Conservation (phyloP, 2,888 invertebrate genomes). For the Melinaea menophilus region DNA sequence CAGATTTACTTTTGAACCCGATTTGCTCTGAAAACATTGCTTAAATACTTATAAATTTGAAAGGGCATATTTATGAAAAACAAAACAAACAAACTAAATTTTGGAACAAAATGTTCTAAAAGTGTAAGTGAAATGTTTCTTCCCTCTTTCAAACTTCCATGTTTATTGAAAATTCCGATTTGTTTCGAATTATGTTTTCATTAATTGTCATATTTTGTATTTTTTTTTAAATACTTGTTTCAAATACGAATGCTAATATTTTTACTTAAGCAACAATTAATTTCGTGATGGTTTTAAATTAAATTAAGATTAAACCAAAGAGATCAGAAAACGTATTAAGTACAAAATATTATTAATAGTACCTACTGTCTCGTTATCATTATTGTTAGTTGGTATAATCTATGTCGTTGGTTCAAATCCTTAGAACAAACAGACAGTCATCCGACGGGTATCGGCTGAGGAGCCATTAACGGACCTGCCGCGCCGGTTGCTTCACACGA, state of each 20-base stretch:
- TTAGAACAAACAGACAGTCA: slow-evolving; percentile 54
- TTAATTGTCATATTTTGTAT: slow-evolving; percentile 14
- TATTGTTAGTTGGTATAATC: slow-evolving; percentile 30
- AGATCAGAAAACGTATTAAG: background rate
- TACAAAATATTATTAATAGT: background rate
- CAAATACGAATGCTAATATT: background rate
- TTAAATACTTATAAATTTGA: slow-evolving; percentile 29
- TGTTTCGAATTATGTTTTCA: slow-evolving; percentile 25
- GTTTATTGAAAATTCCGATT: slow-evolving; percentile 29
- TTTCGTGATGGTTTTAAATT: background rate
- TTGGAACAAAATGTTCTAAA: slow-evolving; percentile 14
- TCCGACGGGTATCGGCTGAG: slow-evolving; percentile 60
- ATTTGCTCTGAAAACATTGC: slow-evolving; percentile 38
- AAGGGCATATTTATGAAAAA: slow-evolving; percentile 26
- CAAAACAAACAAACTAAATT: slow-evolving; percentile 14
- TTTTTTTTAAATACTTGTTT: slow-evolving; percentile 12
- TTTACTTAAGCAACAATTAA: background rate
- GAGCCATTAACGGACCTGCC: slow-evolving; percentile 61
- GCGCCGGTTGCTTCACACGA: slow-evolving; percentile 42
- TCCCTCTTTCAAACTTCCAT: slow-evolving; percentile 24
- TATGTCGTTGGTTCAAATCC: slow-evolving; percentile 42
- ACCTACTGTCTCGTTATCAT: background rate
- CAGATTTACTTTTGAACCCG: slow-evolving; percentile 48
- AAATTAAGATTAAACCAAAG: background rate
- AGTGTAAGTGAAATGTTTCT: slow-evolving; percentile 30